Base-by-base conservation (phyloP, 92 coral and sea anemone species). In the Pocillopora grandis region DNA sequence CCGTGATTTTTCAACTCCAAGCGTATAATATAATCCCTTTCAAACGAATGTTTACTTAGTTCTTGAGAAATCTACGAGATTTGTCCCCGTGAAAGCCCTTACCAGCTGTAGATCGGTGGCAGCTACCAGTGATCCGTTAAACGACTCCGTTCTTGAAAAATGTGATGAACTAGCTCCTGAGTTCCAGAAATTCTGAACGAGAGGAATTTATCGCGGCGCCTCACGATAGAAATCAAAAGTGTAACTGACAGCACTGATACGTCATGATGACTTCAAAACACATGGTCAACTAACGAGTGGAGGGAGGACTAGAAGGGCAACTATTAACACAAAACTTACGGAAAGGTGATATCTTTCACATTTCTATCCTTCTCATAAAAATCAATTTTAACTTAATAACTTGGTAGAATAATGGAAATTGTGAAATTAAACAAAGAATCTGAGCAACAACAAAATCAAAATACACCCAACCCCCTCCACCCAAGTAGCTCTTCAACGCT, bases 171-270 rank as follows among this genome's bases (percentile, higher is more conserved):
- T 61, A 19, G 61, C 21, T 14, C 27, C 66, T 55, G 20, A 81
- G 33, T 9, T 57, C 66, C 17, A 58, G 62, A 21, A 66, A 71
- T 58, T 81, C 23, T 71, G 9, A 14, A 8, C 72, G 68, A 19
- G 17, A 52, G 80, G 80, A 73, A 83, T 73, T 83, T 74, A 15
- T 73, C 80, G 42, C 74, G 49, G 15, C 64, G 72, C 52, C 62
- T 71, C 56, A 70, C 31, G 73, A 75, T 31, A 23, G 52, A 62
- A 2, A 42, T 9, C 49, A 74, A 83, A 73, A 42, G 57, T 52
- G 37, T 73, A 74, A 83, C 86, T 63, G 86, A 62, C 68, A 78
- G 78, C 80, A 75, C 79, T 80, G 80, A 73, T 73, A 74, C 86
- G 86, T 83, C 86, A 82, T 57, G 10, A 42, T n/a, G 23, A 75